Base-by-base conservation (phyloP, 2,113 vertebrate species). In the Pristiophorus japonicus region DNA sequence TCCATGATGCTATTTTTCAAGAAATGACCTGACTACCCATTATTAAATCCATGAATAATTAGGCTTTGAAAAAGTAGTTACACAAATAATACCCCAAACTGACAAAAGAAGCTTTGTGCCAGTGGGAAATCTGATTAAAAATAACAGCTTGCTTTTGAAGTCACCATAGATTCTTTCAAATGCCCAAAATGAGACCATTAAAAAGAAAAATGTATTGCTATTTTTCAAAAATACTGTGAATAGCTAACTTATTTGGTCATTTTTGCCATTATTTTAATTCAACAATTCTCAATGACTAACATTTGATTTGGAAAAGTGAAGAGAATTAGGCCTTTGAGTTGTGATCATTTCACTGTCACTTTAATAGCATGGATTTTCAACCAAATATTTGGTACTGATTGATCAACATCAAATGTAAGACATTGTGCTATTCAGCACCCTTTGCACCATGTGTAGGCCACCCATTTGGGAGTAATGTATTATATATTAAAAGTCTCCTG, bases 21-120 rank as follows among this genome's bases (percentile, higher is more conserved):
- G 81, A 88, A 95, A 92, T 96, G 96, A 96, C 96, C 95, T 96
- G 59, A 90, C 81, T 94, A 96, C 96, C 96, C 95, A 95, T 96
- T 97, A 95, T 96, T 95, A 96, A 96, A 96, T 51, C 95, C 95
- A 96, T 96, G 96, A 96, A 97, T 96, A 97, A 96, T 95, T 94
- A 96, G 59, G 38, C 16, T 75, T 96, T 96, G 84, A 96, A 96
- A 96, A 96, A 62, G 38, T 65, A 95, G 96, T 96, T 96, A 73
- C 96, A 3, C 78, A 34, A 96, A 67, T 63, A 95, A 96, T 90
- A 95, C 96, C 96, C 96, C 94, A 96, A 96, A 95, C 11, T 4
- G 84, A 96, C 96, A 97, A 97, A 96, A 30, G 27, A 91, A 96
- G 11, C 51, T 96, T 96, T 96, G 96, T 96, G 66, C 45, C 7